Percentiles rank a stretch among this genome's conserved stretches.
These are phyloP conservation scores for Cephus nigrinus DNA, from an alignment of 2,888 invertebrate genomes.

Conservation along the genomic window DNA sequence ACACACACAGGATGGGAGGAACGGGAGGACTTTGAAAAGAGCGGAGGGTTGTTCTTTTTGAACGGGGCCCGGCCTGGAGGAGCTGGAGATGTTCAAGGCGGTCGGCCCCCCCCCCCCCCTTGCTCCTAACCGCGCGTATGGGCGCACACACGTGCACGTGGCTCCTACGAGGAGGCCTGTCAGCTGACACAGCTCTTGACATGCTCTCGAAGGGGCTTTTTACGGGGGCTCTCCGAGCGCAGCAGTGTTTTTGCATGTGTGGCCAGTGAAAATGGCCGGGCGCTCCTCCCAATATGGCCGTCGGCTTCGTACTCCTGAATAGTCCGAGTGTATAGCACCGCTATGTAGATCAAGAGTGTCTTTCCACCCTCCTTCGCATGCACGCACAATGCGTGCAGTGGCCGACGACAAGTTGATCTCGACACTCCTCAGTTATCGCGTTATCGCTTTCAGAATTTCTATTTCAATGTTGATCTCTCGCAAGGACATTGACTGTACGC, in stretches of 20 bases:
- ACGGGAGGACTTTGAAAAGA: neutral
- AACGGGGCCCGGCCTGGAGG: slow-evolving; percentile 16
- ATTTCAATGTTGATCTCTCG: too few relatives aligned
- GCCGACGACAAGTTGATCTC: too few relatives aligned
- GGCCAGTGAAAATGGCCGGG: slow-evolving; percentile 50
- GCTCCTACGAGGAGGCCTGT: slow-evolving; percentile 23
- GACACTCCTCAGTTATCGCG: too few relatives aligned
- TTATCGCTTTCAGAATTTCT: too few relatives aligned
- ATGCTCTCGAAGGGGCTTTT: slow-evolving; percentile 28
- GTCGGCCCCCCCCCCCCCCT: slow-evolving; percentile 11
- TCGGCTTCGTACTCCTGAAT: neutral
- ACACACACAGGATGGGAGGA: slow-evolving; percentile 8
- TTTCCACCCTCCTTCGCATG: too few relatives aligned
- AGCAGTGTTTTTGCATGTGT: slow-evolving; percentile 27
- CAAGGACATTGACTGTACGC: too few relatives aligned
- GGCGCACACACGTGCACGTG: slow-evolving; percentile 13
- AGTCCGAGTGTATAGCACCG: too few relatives aligned
- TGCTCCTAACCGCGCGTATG: slow-evolving; percentile 15
- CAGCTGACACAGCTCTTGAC: slow-evolving; percentile 28
- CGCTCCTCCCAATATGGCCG: slow-evolving; percentile 44
- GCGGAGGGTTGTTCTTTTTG: slow-evolving; percentile 51
- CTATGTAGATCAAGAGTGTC: too few relatives aligned
- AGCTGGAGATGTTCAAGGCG: slow-evolving; percentile 34
- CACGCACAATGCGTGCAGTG: too few relatives aligned
- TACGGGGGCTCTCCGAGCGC: slow-evolving; percentile 10